A percentile compares a stretch with the other conserved stretches of the same genome.
These are phyloP conservation scores for Amiota mariae DNA, from an alignment of 2,888 invertebrate genomes.

Conservation along the genomic window DNA sequence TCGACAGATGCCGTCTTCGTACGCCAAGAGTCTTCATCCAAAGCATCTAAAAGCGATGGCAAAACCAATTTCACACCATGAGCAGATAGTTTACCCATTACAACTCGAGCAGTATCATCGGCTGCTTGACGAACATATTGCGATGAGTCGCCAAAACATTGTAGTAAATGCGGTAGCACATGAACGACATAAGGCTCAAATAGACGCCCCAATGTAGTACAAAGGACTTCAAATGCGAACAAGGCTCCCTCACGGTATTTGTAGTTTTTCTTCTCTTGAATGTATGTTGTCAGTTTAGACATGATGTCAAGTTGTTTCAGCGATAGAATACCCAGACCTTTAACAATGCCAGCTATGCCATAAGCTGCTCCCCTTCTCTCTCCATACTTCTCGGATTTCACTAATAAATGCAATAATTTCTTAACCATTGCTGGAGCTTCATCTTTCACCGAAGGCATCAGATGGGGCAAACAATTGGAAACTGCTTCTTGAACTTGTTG, in stretches of 20 bases:
- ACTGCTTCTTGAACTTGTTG: conserved; percentile 99
- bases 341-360: conserved; percentile 96
- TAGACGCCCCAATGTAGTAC: conserved; percentile 89
- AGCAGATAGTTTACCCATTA: conserved; percentile 94
- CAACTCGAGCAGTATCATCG: conserved; percentile 95
- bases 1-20: conserved; percentile 98
- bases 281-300: conserved; percentile 92
- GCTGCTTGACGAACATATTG: conserved; percentile 97
- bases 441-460: conserved; percentile 93
- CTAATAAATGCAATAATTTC: conserved; percentile 87
- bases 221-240: conserved; percentile 98
- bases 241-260: conserved; percentile 95
- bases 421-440: conserved; percentile 92
- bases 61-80: conserved; percentile 98
- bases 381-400: conserved; percentile 94
- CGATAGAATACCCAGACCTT: conserved; percentile 96
- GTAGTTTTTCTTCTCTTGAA: conserved; percentile 97
- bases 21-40: conserved; percentile 99
- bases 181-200: conserved; percentile 99
- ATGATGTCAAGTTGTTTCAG: conserved; percentile 97
- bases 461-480: conserved; percentile 93
- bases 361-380: conserved; percentile 92
- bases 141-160: conserved; percentile 96
- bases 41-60: conserved; percentile 91
- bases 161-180: conserved; percentile 92